Conservation (phyloP, 2,113 vertebrate genomes). For the Platycercus adscitus region DNA sequence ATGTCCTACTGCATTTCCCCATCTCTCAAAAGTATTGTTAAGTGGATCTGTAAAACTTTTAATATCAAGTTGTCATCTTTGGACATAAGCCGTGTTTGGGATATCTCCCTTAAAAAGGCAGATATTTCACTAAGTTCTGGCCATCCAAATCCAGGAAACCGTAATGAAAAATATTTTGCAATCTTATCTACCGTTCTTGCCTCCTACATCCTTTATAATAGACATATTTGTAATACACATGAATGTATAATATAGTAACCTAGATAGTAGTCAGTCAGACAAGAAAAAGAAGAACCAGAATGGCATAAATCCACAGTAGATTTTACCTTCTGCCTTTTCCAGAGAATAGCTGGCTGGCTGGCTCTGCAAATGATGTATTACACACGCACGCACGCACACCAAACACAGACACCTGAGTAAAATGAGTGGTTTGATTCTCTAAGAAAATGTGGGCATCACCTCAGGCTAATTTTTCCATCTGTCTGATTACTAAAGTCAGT, state of each 20-base stretch:
- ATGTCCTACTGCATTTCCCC: not conserved
- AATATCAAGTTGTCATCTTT: not conserved
- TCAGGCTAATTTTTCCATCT: not conserved
- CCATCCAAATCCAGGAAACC: not conserved
- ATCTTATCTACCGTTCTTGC: not conserved
- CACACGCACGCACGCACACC: not conserved
- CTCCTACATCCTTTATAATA: not conserved
- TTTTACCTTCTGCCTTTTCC: conserved; percentile 15
- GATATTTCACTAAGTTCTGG: not conserved
- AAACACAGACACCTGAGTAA: not conserved
- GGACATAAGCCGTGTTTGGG: not conserved
- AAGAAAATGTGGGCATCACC: not conserved
- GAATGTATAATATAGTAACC: not conserved
- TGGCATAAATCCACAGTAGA: not conserved
- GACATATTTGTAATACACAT: not conserved
- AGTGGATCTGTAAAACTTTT: not conserved
- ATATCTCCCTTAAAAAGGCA: not conserved
- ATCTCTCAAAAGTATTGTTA: not conserved
- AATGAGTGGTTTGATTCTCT: not conserved
- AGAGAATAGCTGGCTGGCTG: not conserved
- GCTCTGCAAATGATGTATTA: not conserved
- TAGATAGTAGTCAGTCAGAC: not conserved
- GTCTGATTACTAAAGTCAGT: not conserved
- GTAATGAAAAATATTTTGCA: not conserved
- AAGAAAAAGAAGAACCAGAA: not conserved